phyloP scores from a whole-genome alignment of 2,797 vertebrate genomes.

The Eupleurogrammus muticus region DNA sequence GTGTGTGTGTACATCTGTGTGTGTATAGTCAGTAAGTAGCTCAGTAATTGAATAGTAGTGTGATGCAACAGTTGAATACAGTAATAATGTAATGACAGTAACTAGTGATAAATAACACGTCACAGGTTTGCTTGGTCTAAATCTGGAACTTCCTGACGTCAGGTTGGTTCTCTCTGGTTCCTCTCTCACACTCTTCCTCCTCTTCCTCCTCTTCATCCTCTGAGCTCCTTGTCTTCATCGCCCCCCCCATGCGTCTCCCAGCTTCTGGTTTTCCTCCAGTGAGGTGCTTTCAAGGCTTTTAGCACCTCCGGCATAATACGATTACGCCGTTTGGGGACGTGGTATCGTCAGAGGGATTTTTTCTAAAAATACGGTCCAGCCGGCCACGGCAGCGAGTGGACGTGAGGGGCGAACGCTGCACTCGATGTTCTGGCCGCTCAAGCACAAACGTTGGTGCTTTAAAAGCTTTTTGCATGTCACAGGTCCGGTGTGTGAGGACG shows the following conservation, averaged over 20 bases:
- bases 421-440: slow-evolving; percentile 75
- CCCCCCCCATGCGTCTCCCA: slow-evolving; percentile 35
- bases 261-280: slow-evolving; percentile 55
- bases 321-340: slow-evolving; percentile 75
- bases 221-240: slow-evolving; percentile 40
- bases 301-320: slow-evolving; percentile 75
- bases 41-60: too few species aligned
- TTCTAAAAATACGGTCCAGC: slow-evolving; percentile 69
- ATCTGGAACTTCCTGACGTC: too few species aligned
- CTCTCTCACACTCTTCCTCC: slow-evolving; percentile 29
- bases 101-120: too few species aligned
- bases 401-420: slow-evolving; percentile 42
- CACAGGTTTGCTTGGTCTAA: too few species aligned
- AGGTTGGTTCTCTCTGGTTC: too few species aligned
- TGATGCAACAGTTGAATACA: too few species aligned
- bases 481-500: slow-evolving; percentile 43
- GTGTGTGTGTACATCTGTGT: too few species aligned
- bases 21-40: too few species aligned
- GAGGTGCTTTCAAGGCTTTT: slow-evolving; percentile 70
- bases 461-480: slow-evolving; percentile 77
- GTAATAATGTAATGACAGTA: too few species aligned
- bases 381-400: slow-evolving; percentile 39
- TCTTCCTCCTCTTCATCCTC: slow-evolving; percentile 45
- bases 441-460: slow-evolving; percentile 73
- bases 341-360: slow-evolving; percentile 65